phyloP scores from a whole-genome alignment of 2,797 vertebrate genomes.

The Sebastes taczanowskii region DNA sequence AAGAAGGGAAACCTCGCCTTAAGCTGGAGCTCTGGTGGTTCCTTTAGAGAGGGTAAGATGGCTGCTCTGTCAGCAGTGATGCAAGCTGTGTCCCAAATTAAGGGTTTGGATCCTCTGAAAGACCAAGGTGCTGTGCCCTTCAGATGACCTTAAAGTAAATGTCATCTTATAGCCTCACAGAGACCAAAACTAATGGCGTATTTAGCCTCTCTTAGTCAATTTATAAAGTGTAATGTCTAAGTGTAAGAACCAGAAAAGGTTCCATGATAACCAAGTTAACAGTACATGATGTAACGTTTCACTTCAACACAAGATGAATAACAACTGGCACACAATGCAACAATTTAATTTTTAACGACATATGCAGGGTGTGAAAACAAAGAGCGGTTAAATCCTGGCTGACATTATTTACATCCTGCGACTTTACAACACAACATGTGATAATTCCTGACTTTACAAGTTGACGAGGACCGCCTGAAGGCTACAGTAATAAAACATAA shows the following conservation, averaged over 20 bases:
- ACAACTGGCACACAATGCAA: background rate
- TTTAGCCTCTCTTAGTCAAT: background rate
- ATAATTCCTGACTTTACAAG: background rate
- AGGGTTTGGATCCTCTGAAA: background rate
- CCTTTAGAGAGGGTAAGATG: constrained; percentile 75
- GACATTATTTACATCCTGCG: background rate
- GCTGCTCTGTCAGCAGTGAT: too few species aligned
- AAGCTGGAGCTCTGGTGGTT: constrained; percentile 80
- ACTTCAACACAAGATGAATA: background rate
- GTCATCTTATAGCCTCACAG: rapidly evolving
- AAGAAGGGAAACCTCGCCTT: constrained; percentile 85
- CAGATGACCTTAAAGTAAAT: background rate
- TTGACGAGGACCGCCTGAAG: background rate
- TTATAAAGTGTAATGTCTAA: background rate
- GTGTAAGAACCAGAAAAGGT: background rate
- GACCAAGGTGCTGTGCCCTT: background rate
- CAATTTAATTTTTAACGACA: too few species aligned
- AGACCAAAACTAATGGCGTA: background rate
- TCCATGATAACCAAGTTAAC: too few species aligned
- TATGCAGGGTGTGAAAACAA: background rate
- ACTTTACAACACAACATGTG: background rate
- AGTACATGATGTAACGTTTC: background rate
- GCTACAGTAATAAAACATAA: background rate
- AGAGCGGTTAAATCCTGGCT: background rate
- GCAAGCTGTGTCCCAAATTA: too few species aligned